Conservation (phyloP, 2,113 vertebrate species). For the Athene cunicularia region DNA sequence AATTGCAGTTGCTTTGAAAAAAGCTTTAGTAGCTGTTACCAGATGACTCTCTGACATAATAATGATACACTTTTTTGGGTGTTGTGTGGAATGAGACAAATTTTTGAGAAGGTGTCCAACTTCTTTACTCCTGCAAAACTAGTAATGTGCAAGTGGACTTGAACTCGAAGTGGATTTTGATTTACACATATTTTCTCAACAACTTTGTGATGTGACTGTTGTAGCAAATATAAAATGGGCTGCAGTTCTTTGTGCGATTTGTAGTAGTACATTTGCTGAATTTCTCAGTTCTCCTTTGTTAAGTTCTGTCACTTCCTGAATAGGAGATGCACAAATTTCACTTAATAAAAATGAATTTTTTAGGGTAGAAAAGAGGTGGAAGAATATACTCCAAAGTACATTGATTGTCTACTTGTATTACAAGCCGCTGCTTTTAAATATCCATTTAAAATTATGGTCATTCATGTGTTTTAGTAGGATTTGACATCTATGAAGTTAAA, state of each 20-base stretch:
- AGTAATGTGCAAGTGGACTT: accelerated
- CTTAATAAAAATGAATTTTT: neutral
- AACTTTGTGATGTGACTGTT: neutral
- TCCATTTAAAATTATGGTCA: neutral
- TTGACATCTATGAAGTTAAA: neutral
- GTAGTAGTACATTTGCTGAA: neutral
- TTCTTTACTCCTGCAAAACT: neutral
- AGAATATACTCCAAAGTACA: neutral
- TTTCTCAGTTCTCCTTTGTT: neutral
- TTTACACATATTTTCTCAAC: neutral
- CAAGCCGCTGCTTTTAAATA: neutral
- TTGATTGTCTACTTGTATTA: neutral
- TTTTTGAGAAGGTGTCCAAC: no score
- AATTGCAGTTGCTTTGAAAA: neutral
- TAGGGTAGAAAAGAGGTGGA: neutral
- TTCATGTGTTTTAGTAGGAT: neutral
- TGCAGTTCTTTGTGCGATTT: neutral
- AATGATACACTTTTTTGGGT: neutral
- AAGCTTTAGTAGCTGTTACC: neutral
- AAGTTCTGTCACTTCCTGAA: neutral
- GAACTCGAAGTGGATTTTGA: neutral
- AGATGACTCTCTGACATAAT: neutral
- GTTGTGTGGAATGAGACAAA: neutral
- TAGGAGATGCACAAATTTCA: neutral
- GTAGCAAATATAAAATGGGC: neutral